Conservation (phyloP, 2,113 vertebrate species). For the Caretta caretta region DNA sequence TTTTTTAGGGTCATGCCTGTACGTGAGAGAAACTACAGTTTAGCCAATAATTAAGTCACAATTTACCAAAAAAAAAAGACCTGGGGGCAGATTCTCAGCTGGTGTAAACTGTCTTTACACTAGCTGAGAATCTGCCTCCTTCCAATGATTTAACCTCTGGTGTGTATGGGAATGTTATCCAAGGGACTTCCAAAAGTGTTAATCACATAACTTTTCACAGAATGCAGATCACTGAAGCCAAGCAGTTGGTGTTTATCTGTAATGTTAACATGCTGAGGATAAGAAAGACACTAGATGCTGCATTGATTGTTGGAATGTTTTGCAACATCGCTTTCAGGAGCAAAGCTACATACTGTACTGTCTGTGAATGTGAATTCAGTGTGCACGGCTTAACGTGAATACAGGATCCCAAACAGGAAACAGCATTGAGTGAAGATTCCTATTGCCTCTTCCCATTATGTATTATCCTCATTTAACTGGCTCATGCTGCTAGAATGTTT, state of each 20-base stretch:
- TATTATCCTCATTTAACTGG: not conserved
- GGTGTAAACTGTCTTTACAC: not conserved
- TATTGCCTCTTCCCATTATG: not conserved
- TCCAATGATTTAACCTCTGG: not conserved
- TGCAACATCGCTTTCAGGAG: constrained; percentile 23
- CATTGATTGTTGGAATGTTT: not conserved
- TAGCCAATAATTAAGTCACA: not conserved
- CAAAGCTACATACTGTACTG: not conserved
- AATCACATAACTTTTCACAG: not conserved
- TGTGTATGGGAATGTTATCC: not conserved
- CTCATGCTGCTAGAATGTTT: not conserved
- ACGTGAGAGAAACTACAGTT: not conserved
- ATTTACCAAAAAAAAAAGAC: not conserved
- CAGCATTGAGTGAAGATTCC: not conserved
- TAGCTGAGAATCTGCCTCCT: too few species aligned
- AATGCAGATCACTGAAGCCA: not conserved
- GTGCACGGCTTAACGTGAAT: not conserved
- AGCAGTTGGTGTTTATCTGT: not conserved
- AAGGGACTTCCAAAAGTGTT: not conserved
- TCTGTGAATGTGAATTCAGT: constrained; percentile 7
- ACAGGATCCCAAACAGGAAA: not conserved
- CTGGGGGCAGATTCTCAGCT: not conserved
- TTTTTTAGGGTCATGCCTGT: not conserved
- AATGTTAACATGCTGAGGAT: not conserved
- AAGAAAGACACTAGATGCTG: not conserved